phyloP scores from a whole-genome alignment of 2,888 invertebrate genomes.

The Spilosoma lubricipeda region DNA sequence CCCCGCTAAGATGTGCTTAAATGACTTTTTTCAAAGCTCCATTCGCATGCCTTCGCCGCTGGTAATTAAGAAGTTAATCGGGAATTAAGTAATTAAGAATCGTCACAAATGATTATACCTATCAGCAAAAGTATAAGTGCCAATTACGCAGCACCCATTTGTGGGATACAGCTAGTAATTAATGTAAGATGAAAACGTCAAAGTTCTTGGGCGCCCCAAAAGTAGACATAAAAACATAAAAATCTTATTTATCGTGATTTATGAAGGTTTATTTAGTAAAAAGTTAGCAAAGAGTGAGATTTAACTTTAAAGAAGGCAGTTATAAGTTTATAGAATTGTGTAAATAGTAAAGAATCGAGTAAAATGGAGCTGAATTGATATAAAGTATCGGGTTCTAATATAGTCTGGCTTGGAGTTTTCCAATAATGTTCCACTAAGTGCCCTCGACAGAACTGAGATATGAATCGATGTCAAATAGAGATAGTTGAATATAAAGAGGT shows the following conservation, averaged over 20 bases:
- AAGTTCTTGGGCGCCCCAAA: constrained; percentile 29
- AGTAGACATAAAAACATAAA: constrained; percentile 12
- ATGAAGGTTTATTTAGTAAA: constrained; percentile 12
- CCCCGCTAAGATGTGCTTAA: constrained; percentile 68
- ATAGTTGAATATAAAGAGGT: constrained; percentile 78
- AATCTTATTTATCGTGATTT: constrained; percentile 16
- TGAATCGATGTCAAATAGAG: constrained; percentile 82
- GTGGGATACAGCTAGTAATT: constrained; percentile 50
- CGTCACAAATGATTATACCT: constrained; percentile 58
- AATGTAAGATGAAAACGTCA: constrained; percentile 39
- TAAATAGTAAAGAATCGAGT: constrained; percentile 38
- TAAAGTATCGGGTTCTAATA: constrained; percentile 47
- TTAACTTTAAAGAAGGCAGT: constrained; percentile 18
- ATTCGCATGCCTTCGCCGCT: constrained; percentile 61
- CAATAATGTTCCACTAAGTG: constrained; percentile 78
- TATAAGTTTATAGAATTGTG: background rate
- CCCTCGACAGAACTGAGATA: constrained; percentile 70
- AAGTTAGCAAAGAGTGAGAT: constrained; percentile 9
- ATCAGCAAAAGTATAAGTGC: constrained; percentile 52
- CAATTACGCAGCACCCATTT: constrained; percentile 54
- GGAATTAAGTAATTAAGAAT: constrained; percentile 67
- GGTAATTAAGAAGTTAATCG: constrained; percentile 69
- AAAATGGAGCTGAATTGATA: constrained; percentile 37
- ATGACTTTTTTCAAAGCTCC: constrained; percentile 69
- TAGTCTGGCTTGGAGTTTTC: constrained; percentile 70